Percentiles rank a stretch among this genome's conserved stretches.
Evolutionary conservation across 2,113 vertebrate species (phyloP).

Genomic region (Talpa occidentalis): DNA sequence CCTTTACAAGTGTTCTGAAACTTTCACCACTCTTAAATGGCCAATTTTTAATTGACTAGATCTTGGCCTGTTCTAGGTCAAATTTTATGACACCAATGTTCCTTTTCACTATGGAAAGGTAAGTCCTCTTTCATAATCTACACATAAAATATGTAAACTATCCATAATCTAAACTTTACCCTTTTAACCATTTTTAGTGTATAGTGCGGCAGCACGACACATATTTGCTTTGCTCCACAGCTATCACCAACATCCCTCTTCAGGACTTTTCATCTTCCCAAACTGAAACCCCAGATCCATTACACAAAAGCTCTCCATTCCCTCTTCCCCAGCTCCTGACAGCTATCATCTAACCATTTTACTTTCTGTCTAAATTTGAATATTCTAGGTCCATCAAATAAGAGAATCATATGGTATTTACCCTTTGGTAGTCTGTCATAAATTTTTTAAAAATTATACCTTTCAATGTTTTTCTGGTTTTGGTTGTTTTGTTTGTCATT

Average conservation of each 20-base stretch:
- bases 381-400: neutral
- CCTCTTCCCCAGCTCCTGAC: accelerated
- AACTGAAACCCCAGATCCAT: neutral
- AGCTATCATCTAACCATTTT: neutral
- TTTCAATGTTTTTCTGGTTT: neutral
- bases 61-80: neutral
- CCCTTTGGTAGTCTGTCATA: neutral
- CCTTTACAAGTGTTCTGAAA: neutral
- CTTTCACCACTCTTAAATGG: neutral
- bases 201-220: neutral
- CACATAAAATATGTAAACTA: neutral
- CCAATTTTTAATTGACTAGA: neutral
- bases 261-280: neutral
- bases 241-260: neutral
- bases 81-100: neutral
- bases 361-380: neutral
- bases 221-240: neutral
- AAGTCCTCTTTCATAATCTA: neutral
- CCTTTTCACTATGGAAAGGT: neutral
- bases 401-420: neutral
- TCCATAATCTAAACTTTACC: neutral
- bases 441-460: neutral
- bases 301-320: neutral
- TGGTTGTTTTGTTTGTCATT: neutral
- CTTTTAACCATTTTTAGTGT: neutral